Percentiles rank a stretch among this genome's conserved stretches.
Conservation (phyloP, 2,888 invertebrate genomes). For the Trichogramma evanescens region DNA sequence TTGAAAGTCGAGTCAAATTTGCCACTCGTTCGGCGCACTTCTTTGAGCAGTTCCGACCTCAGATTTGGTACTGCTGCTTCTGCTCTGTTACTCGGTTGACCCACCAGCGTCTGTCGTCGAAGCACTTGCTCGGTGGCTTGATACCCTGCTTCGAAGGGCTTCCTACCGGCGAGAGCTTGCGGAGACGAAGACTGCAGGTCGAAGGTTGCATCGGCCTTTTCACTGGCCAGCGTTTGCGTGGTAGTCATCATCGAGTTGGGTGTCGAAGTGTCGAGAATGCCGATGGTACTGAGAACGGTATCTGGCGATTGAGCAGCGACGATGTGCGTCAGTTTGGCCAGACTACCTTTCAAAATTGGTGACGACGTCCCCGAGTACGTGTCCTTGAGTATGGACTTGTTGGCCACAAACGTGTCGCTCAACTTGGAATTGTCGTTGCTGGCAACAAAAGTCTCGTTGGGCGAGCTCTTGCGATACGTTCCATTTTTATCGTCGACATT, state of each 20-base stretch:
- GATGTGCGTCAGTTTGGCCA: background rate
- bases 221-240: too few species aligned
- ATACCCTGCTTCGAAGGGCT: background rate
- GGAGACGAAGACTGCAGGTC: background rate
- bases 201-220: conserved; percentile 9
- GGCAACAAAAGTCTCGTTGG: conserved; percentile 9
- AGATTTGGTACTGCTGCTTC: conserved; percentile 22
- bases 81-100: too few species aligned
- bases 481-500: conserved; percentile 7
- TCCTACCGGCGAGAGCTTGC: background rate
- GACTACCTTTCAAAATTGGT: too few species aligned
- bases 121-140: background rate
- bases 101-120: too few species aligned
- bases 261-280: too few species aligned
- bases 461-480: background rate
- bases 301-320: background rate
- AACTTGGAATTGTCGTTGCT: conserved; percentile 3
- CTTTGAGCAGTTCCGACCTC: conserved; percentile 32
- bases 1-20: conserved; percentile 28
- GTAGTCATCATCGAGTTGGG: too few species aligned
- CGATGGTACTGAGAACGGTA: background rate
- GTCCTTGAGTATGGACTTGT: too few species aligned
- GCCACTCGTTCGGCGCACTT: conserved; percentile 28
- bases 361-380: too few species aligned
- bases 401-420: conserved; percentile 21